A percentile compares a stretch with the other conserved stretches of the same genome.
Conservation (phyloP, 2,113 vertebrate species). For the Trichomycterus rosablanca region DNA sequence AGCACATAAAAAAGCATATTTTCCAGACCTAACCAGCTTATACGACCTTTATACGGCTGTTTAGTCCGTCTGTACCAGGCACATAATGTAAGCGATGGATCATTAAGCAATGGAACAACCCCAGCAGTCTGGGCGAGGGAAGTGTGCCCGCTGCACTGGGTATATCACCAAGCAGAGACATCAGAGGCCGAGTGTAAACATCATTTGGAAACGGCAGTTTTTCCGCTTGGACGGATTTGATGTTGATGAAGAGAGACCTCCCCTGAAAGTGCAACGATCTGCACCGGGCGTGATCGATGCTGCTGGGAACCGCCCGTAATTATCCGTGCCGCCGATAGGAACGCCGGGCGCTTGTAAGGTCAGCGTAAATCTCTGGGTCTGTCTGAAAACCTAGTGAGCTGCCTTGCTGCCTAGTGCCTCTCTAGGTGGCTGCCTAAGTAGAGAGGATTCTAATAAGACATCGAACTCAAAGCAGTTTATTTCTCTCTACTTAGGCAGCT, state of each 20-base stretch:
- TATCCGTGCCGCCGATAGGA: slow-evolving; percentile 54
- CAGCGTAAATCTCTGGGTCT: too few species aligned
- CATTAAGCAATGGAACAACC: slow-evolving; percentile 57
- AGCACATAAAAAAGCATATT: too few species aligned
- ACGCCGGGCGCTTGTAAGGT: slow-evolving; percentile 34
- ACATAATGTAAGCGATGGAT: slow-evolving; percentile 61
- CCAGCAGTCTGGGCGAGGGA: slow-evolving; percentile 47
- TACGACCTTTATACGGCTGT: slow-evolving; percentile 59
- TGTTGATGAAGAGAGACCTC: slow-evolving; percentile 73
- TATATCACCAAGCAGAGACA: slow-evolving; percentile 75
- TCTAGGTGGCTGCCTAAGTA: too few species aligned
- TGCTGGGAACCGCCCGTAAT: slow-evolving; percentile 51
- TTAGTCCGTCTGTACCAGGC: slow-evolving; percentile 62
- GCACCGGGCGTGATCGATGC: slow-evolving; percentile 66
- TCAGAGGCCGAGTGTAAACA: slow-evolving; percentile 71
- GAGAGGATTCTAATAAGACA: too few species aligned
- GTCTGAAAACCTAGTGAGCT: too few species aligned
- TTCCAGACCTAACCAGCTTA: slow-evolving; percentile 47
- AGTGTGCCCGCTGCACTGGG: slow-evolving; percentile 48
- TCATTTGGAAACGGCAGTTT: slow-evolving; percentile 76
- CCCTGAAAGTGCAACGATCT: slow-evolving; percentile 69
- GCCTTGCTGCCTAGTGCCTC: too few species aligned
- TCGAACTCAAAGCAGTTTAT: too few species aligned
- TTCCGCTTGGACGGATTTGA: slow-evolving; percentile 77
- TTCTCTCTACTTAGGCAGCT: too few species aligned